Evolutionary conservation across 2,888 invertebrate species (phyloP).

Genomic region (Cryptophagus acutangulus): DNA sequence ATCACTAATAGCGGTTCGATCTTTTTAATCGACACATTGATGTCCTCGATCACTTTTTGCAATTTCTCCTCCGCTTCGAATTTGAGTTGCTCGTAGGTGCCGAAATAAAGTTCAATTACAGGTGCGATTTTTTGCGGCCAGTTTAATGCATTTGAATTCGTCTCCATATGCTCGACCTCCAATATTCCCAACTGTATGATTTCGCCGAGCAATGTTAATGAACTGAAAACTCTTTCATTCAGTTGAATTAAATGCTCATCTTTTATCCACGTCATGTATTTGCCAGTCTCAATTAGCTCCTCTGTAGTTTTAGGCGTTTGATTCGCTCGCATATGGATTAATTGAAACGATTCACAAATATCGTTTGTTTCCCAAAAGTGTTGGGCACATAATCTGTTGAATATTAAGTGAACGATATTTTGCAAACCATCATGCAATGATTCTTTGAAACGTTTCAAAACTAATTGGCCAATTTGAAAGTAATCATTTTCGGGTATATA

Average conservation of each 20-base stretch:
- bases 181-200: conserved; percentile 73
- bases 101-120: conserved; percentile 73
- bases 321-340: conserved; percentile 61
- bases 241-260: conserved; percentile 64
- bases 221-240: conserved; percentile 61
- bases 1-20: conserved; percentile 70
- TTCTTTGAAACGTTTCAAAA: conserved; percentile 57
- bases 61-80: conserved; percentile 78
- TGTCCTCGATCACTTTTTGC: conserved; percentile 60
- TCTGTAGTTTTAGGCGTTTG: conserved; percentile 71
- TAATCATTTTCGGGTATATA: conserved; percentile 61
- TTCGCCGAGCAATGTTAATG: conserved; percentile 60
- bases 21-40: conserved; percentile 66
- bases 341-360: conserved; percentile 67
- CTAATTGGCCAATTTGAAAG: conserved; percentile 58
- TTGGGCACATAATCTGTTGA: conserved; percentile 56
- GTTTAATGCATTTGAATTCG: conserved; percentile 73
- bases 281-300: conserved; percentile 67
- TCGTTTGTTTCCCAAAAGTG: conserved; percentile 62
- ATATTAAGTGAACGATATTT: conserved; percentile 56
- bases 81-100: conserved; percentile 72
- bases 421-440: conserved; percentile 55
- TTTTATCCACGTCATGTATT: conserved; percentile 71
- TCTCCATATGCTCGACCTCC: conserved; percentile 64
- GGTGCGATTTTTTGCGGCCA: conserved; percentile 77